These are phyloP conservation scores for Limnodromus scolopaceus DNA, from an alignment of 2,797 vertebrate genomes.

Conservation along the genomic window DNA sequence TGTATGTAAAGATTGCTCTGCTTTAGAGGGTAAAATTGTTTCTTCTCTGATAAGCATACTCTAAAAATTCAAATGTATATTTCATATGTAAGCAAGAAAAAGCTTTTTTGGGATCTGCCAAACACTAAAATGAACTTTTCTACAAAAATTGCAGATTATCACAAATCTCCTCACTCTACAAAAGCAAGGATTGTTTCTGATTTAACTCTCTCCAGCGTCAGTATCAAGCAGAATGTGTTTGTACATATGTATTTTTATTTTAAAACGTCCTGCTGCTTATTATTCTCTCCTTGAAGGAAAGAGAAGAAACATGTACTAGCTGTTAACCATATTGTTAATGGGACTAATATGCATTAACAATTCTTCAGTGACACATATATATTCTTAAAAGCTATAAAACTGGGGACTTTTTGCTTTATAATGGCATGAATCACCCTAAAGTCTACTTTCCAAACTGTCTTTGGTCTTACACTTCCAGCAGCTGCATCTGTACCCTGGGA, in stretches of 20 bases:
- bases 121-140: not conserved
- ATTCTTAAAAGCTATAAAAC: not conserved
- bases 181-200: not conserved
- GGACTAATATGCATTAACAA: not conserved
- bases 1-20: not conserved
- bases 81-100: not conserved
- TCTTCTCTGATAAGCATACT: not conserved
- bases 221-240: not conserved
- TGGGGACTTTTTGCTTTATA: not conserved
- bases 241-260: not conserved
- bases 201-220: not conserved
- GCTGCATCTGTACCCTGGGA: not conserved
- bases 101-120: not conserved
- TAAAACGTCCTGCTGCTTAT: not conserved
- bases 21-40: not conserved
- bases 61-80: not conserved
- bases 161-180: not conserved
- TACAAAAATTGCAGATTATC: not conserved
- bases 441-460: not conserved
- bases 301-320: not conserved
- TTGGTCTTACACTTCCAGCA: not conserved
- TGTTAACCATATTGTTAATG: not conserved
- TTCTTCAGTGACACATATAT: not conserved
- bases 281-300: not conserved
- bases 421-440: not conserved